Conservation (phyloP, 2,797 vertebrate species). For the Pangasius krempfi region DNA sequence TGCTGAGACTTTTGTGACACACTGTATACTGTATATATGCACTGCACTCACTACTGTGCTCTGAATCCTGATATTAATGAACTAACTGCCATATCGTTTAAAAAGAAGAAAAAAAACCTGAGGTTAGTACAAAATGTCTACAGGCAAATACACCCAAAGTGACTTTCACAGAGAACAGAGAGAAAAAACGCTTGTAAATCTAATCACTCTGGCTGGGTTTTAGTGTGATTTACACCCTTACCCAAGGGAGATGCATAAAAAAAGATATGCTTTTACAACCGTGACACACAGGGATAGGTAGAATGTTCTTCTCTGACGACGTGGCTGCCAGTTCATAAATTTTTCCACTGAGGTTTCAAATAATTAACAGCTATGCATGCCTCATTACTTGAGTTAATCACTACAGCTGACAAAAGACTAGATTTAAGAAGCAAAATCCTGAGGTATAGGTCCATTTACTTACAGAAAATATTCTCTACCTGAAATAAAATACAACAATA, state of each 20-base stretch:
- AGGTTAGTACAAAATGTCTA: not conserved
- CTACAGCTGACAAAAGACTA: not conserved
- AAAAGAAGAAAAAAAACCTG: not conserved
- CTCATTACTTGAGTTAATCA: not conserved
- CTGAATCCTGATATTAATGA: not conserved
- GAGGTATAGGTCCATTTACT: not conserved
- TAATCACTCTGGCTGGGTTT: too few relatives aligned
- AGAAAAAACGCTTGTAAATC: not conserved
- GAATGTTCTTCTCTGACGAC: not conserved
- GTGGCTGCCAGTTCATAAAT: not conserved
- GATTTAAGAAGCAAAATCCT: not conserved
- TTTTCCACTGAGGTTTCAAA: not conserved
- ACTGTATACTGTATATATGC: not conserved
- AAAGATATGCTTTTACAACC: not conserved
- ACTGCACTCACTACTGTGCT: conserved; percentile 3
- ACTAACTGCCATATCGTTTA: not conserved
- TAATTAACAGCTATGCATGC: not conserved
- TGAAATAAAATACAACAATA: not conserved
- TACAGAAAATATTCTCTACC: not conserved
- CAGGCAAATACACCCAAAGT: not conserved
- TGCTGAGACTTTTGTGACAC: not conserved
- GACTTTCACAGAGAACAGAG: not conserved
- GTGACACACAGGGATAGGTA: not conserved
- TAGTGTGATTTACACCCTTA: not conserved
- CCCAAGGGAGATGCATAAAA: not conserved